Evolutionary conservation across 2,888 invertebrate species (phyloP).

Genomic region (Sarcophaga carnaria): DNA sequence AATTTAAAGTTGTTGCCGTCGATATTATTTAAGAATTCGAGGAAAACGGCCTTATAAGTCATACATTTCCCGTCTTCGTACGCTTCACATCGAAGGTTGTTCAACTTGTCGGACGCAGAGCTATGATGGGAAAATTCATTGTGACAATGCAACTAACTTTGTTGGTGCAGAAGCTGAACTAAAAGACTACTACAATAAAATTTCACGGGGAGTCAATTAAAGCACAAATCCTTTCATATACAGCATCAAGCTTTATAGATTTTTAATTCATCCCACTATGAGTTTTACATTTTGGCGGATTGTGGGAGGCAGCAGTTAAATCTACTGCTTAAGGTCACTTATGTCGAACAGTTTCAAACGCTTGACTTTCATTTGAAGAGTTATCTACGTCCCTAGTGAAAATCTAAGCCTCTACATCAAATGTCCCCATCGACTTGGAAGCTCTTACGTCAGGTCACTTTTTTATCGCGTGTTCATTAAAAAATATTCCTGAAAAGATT

Average conservation of each 20-base stretch:
- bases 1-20: no score
- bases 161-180: conserved; percentile 46
- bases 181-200: conserved; percentile 1
- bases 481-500: neutral
- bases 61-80: conserved; percentile 38
- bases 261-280: conserved; percentile 58
- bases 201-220: neutral
- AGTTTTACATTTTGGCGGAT: conserved; percentile 66
- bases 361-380: conserved; percentile 58
- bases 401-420: conserved; percentile 61
- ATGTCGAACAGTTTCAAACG: neutral
- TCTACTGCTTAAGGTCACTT: no score
- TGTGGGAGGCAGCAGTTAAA: conserved; percentile 47
- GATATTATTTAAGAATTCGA: conserved; percentile 37
- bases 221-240: neutral
- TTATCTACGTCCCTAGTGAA: conserved; percentile 20
- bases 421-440: conserved; percentile 53
- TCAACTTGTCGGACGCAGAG: conserved; percentile 53
- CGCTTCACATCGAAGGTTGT: no score
- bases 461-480: no score
- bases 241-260: neutral
- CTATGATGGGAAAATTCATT: conserved; percentile 34
- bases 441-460: conserved; percentile 30
- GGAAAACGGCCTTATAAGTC: conserved; percentile 51
- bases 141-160: conserved; percentile 51